Evolutionary conservation across 2,113 vertebrate genomes (phyloP), one percentile per base, ranked within the genome.

Genomic region (Carassius auratus): DNA sequence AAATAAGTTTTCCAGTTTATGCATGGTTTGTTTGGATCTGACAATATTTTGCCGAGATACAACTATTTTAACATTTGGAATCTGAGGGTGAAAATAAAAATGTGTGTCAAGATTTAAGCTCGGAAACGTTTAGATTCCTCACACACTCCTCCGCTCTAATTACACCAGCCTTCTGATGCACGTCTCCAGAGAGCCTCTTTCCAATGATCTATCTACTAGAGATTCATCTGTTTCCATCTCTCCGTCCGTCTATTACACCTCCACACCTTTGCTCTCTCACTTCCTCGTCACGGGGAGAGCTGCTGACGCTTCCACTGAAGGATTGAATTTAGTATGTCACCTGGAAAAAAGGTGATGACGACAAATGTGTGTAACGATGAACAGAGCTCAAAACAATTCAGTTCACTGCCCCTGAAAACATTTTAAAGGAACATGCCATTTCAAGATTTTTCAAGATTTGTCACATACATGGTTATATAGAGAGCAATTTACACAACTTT

Each of bases 201-300:
- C 91, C 92, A 92, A 93, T 94, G 93, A 92, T 92, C 91, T 89
- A 86, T 90, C 88, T 89, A 88, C 90, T 48, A 76, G 79, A 91
- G 91, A 93, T 93, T 50, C 36, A 76, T 73, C 81, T 76, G 48
- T 42, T 26, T 76, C 79, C 83, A 36, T 71, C 42, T 66, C 64
- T 80, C 76, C 69, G 42, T 69, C 86, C 73, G 48, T 82, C 78
- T 73, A 68, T 79, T 77, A 57, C 36, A 50, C 64, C 64, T 80
- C 76, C 68, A 55, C 17, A 45, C 62, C n/a, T 57, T 76, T 36
- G 55, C 69, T 23, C 23, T 12, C 26, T 73, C 38, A 52, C 69
- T 73, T 83, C 50, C 66, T 83, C 81, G 26, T 26, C 0, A 1
- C 26, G 0, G 2, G 1, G 55, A 45, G n/a, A 48, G 73, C 45